These are phyloP conservation scores for Chrysomallon squamiferum DNA, from an alignment of 1,140 invertebrate genomes.

Conservation along the genomic window DNA sequence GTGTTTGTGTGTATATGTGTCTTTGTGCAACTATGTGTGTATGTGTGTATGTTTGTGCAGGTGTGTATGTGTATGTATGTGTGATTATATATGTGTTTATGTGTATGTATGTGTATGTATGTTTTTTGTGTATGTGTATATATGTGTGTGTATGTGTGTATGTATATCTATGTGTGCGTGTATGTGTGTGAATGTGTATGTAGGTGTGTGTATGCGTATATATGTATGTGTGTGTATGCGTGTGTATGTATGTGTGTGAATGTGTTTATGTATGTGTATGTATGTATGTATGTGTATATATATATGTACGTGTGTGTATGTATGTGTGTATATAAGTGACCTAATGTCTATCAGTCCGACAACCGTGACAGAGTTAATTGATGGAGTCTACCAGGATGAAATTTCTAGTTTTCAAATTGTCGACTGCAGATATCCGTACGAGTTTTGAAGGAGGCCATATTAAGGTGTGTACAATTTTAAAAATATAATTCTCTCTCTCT, in stretches of 20 bases:
- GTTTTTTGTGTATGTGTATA: not conserved
- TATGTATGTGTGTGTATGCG: not conserved
- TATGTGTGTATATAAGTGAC: no score
- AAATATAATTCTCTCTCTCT: no score
- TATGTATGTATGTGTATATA: no score
- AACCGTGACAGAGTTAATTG: constrained; percentile 29
- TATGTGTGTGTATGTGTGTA: not conserved
- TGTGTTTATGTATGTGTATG: no score
- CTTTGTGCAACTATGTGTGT: not conserved
- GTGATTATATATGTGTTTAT: not conserved
- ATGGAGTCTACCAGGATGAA: constrained; percentile 35
- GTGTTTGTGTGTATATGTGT: no score
- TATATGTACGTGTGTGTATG: no score
- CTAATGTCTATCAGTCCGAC: no score
- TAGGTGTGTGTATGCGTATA: not conserved
- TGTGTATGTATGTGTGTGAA: no score
- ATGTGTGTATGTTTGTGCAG: not conserved
- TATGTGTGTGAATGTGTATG: not conserved
- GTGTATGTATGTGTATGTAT: not conserved
- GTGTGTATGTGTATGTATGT: not conserved
- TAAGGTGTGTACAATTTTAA: constrained; percentile 36
- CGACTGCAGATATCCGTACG: constrained; percentile 88
- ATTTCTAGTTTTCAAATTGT: constrained; percentile 56
- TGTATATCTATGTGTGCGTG: not conserved
- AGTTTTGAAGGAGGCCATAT: constrained; percentile 95